Percentiles rank a stretch among this genome's conserved stretches.
Evolutionary conservation across 2,888 invertebrate genomes (phyloP).

Genomic region (Agrochola lota): DNA sequence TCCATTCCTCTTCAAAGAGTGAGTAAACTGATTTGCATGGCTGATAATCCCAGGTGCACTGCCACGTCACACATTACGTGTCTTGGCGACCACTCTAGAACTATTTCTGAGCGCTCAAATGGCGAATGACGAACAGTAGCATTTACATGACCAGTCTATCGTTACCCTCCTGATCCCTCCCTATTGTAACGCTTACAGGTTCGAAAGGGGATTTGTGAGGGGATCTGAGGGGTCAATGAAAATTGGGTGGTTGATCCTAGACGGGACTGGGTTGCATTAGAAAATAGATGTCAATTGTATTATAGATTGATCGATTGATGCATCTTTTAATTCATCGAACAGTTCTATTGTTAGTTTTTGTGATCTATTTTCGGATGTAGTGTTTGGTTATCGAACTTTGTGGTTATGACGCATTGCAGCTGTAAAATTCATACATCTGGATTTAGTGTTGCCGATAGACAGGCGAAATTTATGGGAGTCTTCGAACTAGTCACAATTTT

Average conservation of each 20-base stretch:
- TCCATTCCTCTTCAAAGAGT: background rate
- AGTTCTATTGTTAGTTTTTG: constrained; percentile 68
- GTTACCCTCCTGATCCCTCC: constrained; percentile 42
- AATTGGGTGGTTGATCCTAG: constrained; percentile 43
- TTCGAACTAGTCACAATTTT: constrained; percentile 16
- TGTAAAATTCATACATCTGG: constrained; percentile 49
- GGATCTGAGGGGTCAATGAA: constrained; percentile 20
- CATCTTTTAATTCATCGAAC: constrained; percentile 65
- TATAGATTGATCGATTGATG: constrained; percentile 56
- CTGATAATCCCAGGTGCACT: constrained; percentile 67
- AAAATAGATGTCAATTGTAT: constrained; percentile 62
- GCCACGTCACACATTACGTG: constrained; percentile 73
- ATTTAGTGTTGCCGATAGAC: constrained; percentile 18
- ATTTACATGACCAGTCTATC: constrained; percentile 64
- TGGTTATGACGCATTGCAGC: constrained; percentile 38
- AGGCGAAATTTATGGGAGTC: constrained; percentile 21
- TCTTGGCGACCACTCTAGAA: constrained; percentile 78
- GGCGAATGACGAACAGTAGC: constrained; percentile 79
- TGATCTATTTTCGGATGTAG: constrained; percentile 59
- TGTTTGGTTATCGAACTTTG: constrained; percentile 56
- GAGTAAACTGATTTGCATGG: constrained; percentile 47
- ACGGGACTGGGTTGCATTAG: constrained; percentile 55
- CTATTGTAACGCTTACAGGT: background rate
- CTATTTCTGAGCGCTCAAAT: constrained; percentile 85
- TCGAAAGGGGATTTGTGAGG: constrained; percentile 1